phyloP scores from a whole-genome alignment of 2,113 vertebrate genomes.

The Muscicapa adusta region DNA sequence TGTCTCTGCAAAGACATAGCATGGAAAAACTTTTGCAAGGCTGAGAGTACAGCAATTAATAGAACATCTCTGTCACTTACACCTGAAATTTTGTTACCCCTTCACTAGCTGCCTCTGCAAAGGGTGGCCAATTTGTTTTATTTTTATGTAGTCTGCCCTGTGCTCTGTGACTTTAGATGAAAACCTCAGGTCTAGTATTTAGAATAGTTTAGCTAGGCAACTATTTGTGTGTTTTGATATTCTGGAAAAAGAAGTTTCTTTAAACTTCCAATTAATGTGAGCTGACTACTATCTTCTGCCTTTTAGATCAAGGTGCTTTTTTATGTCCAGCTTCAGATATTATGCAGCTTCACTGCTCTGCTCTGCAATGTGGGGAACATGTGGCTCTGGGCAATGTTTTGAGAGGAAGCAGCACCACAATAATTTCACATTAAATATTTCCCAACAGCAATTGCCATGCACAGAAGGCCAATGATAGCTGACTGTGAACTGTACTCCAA shows the following conservation, averaged over 20 bases:
- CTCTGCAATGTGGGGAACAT: neutral
- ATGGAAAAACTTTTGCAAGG: neutral
- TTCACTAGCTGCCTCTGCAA: neutral
- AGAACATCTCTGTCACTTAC: neutral
- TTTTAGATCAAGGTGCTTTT: neutral
- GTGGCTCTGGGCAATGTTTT: neutral
- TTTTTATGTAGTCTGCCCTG: neutral
- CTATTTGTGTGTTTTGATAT: neutral
- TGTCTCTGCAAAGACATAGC: neutral
- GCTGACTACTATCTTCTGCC: neutral
- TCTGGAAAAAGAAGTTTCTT: neutral
- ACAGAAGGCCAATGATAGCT: neutral
- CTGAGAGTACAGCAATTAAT: neutral
- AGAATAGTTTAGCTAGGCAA: neutral
- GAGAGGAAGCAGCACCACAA: neutral
- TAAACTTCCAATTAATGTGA: neutral
- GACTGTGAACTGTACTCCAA: neutral
- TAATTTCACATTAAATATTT: neutral
- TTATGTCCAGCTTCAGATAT: neutral
- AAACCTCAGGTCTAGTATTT: neutral
- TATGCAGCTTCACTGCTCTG: neutral
- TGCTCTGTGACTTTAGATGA: neutral
- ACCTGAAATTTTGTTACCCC: neutral
- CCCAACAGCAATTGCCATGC: neutral
- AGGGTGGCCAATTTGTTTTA: rapidly evolving